phyloP scores from a whole-genome alignment of 2,888 invertebrate species.

The Timema podura region DNA sequence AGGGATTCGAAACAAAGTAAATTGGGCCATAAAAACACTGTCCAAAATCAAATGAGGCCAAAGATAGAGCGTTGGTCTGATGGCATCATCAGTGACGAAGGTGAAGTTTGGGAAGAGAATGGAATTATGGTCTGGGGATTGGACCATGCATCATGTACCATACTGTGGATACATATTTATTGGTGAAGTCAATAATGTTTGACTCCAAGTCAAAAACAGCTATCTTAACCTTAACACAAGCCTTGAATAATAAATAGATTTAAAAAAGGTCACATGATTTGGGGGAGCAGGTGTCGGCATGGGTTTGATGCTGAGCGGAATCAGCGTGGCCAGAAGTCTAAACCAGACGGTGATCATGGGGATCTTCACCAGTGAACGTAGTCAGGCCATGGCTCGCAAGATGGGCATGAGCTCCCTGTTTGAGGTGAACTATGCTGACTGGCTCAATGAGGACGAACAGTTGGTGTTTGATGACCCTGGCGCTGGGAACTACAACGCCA shows the following conservation, averaged over 20 bases:
- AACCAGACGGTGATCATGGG: constrained; percentile 17
- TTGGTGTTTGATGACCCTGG: constrained; percentile 51
- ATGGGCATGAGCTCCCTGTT: constrained; percentile 30
- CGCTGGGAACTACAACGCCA: constrained; percentile 47
- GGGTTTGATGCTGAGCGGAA: constrained; percentile 13
- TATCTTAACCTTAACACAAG: too few species aligned
- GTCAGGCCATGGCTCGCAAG: constrained; percentile 15
- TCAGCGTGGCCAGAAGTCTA: neutral
- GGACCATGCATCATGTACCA: too few species aligned
- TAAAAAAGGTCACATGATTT: neutral
- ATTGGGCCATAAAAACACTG: too few species aligned
- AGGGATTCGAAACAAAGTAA: too few species aligned
- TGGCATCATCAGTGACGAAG: too few species aligned
- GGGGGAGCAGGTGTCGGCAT: constrained; percentile 17
- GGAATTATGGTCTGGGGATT: too few species aligned
- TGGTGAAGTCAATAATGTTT: too few species aligned
- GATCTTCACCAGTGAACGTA: constrained; percentile 15
- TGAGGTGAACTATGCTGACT: constrained; percentile 47
- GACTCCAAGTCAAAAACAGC: too few species aligned
- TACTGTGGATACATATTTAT: too few species aligned
- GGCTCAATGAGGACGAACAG: constrained; percentile 44
- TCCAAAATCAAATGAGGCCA: too few species aligned
- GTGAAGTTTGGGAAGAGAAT: too few species aligned
- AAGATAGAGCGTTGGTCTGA: too few species aligned
- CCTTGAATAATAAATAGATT: neutral